Base-by-base conservation (phyloP, 2,113 vertebrate genomes). In the Cygnus atratus region DNA sequence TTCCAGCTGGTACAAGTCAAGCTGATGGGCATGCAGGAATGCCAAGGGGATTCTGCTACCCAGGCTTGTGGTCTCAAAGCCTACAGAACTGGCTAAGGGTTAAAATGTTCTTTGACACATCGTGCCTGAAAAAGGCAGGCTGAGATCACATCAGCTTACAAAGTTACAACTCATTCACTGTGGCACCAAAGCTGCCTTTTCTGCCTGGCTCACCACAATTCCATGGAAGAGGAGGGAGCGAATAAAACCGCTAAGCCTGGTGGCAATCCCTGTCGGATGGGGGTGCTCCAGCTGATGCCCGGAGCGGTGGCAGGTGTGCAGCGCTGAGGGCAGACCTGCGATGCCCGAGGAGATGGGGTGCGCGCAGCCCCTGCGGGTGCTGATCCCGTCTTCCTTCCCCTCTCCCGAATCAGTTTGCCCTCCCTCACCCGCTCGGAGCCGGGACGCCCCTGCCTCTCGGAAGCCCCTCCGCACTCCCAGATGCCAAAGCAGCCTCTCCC, bases 341-440 rank as follows among this genome's bases (percentile, higher is more conserved):
- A 12, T 6, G 1, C 46, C 31, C 4, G 73, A 14, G 37, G 58
- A 54, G 75, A 28, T 10, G 4, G 9, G 1, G 41, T 3, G 71
- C 18, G 22, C 33, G 1, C 20, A 5, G 80, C 59, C 25, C 29
- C 73, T 24, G 41, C 25, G 0, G 72, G 2, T 33, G 57, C 52
- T 11, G 0, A 6, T 15, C 18, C 82, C 3, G 14, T 2, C 24
- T 15, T 13, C 50, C 24, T 37, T 11, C 43, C 33, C 29, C 52
- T 48, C n/a, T 3, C 1, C 43, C 50, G 0, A 11, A 2, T 16
- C 20, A 5, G 21, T 1, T 74, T 62, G 14, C 62, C 37, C 26
- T 22, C n/a, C 29, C 24, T 10, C 31, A 1, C 18, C 11, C 18
- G 59, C 74, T 43, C 68, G 14, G 13, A 37, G 9, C 21, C 71